Conservation (phyloP, 2,888 invertebrate genomes). For the Platycheirus albimanus region DNA sequence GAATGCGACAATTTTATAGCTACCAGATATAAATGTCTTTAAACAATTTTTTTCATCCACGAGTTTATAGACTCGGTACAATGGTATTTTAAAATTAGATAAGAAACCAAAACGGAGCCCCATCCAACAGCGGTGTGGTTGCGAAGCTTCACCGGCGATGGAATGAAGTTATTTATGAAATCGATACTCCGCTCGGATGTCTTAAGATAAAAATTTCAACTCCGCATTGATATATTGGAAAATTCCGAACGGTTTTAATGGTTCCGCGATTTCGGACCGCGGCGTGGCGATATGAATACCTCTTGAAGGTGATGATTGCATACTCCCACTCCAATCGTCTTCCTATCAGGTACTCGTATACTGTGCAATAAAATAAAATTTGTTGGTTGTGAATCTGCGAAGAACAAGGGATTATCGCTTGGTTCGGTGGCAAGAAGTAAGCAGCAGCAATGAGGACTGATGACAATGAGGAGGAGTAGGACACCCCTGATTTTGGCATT, state of each 20-base stretch:
- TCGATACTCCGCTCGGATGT: slow-evolving; percentile 52
- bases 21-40: slow-evolving; percentile 69
- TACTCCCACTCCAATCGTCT: neutral
- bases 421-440: neutral
- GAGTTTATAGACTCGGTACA: slow-evolving; percentile 73
- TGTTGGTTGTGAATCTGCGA: slow-evolving; percentile 9
- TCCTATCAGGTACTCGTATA: slow-evolving; percentile 63
- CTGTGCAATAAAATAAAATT: slow-evolving; percentile 47
- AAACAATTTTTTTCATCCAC: slow-evolving; percentile 59
- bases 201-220: slow-evolving; percentile 51
- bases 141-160: slow-evolving; percentile 6
- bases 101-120: slow-evolving; percentile 65
- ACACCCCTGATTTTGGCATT: slow-evolving; percentile 38
- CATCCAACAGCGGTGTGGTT: slow-evolving; percentile 10
- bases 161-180: slow-evolving; percentile 66
- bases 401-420: slow-evolving; percentile 33
- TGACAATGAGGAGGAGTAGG: neutral
- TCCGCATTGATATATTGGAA: slow-evolving; percentile 53
- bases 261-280: slow-evolving; percentile 31
- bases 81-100: slow-evolving; percentile 75
- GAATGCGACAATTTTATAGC: slow-evolving; percentile 68
- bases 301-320: slow-evolving; percentile 38
- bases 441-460: neutral
- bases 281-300: slow-evolving; percentile 23
- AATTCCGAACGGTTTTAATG: slow-evolving; percentile 46